Evolutionary conservation across 2,113 vertebrate genomes (phyloP), one percentile per base, ranked within the genome.

Genomic region (Lathamus discolor): DNA sequence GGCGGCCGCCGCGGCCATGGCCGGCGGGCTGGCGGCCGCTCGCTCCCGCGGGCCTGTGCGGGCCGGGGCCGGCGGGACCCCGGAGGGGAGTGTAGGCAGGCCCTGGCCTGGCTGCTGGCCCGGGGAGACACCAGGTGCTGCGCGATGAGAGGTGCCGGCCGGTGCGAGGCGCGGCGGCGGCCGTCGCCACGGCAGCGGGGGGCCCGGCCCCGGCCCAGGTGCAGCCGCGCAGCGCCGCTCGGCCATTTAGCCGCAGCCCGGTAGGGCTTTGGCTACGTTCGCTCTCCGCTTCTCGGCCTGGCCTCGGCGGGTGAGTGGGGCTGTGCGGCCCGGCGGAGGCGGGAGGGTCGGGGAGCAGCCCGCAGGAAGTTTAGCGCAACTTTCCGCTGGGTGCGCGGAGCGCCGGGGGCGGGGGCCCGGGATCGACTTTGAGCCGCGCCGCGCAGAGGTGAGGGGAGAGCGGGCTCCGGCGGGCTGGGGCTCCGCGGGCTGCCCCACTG

Each of bases 351-450:
- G 82, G 11, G 49, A 25, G 8, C 54, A 10, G 83, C 61, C 31
- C 52, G 83, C 87, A 92, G 95, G 94, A 96, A 95, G 95, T 94
- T 86, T 81, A 75, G 55, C 86, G 61, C 83, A 79, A 79, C 92
- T 96, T 96, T 90, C 89, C 79, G 90, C 93, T 66, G 93, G 75
- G 83, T 20, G 28, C 15, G 85, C 88, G 52, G 52, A 29, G 72
- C 22, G n/a, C 15, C 4, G 78, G 61, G 82, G 83, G 66, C 37
- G 80, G 83, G 75, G 49, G 92, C 63, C 72, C n/a, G 16, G 67
- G 62, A 37, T 88, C 49, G 55, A 7, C 88, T 92, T 69, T 37
- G 88, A 81, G 79, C 52, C 15, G 48, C 7, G 27, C 22, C 8
- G 48, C 7, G 27, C 22, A 8, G 67, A 74, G 74, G 49, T 39